A percentile compares a stretch with the other conserved stretches of the same genome.
phyloP scores from a whole-genome alignment of 2,888 invertebrate species.

The Gastracanthus pulcherrimus region DNA sequence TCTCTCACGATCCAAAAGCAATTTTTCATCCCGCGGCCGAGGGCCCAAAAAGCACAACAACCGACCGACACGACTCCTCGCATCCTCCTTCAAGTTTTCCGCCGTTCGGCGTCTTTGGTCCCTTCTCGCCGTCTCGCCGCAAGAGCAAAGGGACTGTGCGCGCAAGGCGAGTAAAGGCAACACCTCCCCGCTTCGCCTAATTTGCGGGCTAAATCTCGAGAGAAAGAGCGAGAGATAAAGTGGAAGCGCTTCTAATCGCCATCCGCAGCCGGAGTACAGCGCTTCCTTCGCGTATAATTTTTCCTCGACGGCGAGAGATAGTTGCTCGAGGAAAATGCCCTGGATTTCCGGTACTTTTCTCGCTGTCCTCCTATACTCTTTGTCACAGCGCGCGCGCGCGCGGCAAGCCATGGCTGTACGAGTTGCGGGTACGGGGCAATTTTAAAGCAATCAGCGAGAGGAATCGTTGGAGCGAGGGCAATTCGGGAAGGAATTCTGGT shows the following conservation, averaged over 20 bases:
- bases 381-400: too few species aligned
- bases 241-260: conserved; percentile 25
- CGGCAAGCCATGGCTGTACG: too few species aligned
- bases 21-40: conserved; percentile 44
- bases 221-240: too few species aligned
- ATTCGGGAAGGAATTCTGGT: background rate
- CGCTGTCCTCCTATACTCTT: background rate
- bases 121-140: background rate
- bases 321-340: conserved; percentile 3
- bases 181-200: background rate
- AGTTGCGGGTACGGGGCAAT: background rate
- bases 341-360: conserved; percentile 12
- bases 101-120: background rate
- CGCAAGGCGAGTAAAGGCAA: background rate
- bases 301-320: background rate
- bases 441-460: conserved; percentile 27
- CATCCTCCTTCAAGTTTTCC: conserved; percentile 33
- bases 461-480: background rate
- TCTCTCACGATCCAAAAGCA: conserved; percentile 53
- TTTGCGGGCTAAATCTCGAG: conserved; percentile 31
- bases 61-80: conserved; percentile 1
- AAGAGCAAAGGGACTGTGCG: background rate
- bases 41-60: background rate
- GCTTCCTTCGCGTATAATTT: conserved; percentile 26
- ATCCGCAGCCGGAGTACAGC: background rate